Evolutionary conservation across 2,888 invertebrate genomes (phyloP), one percentile per base, ranked within the genome.

Genomic region (Leptothorax acervorum): DNA sequence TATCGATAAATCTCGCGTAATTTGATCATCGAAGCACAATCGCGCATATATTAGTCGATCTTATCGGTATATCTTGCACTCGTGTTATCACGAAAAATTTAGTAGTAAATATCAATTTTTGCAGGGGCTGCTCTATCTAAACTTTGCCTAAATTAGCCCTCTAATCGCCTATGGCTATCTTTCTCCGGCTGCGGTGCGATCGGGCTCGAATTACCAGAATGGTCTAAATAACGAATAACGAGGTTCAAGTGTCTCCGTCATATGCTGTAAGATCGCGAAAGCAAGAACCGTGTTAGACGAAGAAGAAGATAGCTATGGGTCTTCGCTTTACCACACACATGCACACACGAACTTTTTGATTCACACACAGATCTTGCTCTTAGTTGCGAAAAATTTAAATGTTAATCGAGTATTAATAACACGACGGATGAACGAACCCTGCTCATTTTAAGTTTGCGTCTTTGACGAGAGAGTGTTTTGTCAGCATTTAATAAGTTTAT

Each of bases 221-320:
- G 89, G 79, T 81, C 84, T 81, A 81, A 83, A 75, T 78, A 45
- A 78, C 83, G 84, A 82, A 84, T 75, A 81, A 83, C 76, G 81
- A 90, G 88, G 86, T 87, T 78, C 83, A 87, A 85, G 90, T 82
- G 57, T 57, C 76, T 78, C 74, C 83, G 60, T 86, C 87, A 82
- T 85, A 12, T 28, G 84, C 75, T 87, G 87, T 85, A 86, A 84
- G 65, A 85, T 83, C 82, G 85, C 84, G 71, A 78, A 81, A 85
- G 74, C 62, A 45, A 78, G 86, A 86, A 82, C 88, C 57, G 71
- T 87, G 85, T 82, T 78, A 86, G 73, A 88, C 79, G 75, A 90
- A 85, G 81, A 91, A 91, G 90, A 91, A 91, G 90, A 90, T 91
- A 91, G 91, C 91, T 91, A 90, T 90, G 89, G 90, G 91, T 91